Conservation (phyloP, 1,140 invertebrate genomes). For the Aethina tumida region DNA sequence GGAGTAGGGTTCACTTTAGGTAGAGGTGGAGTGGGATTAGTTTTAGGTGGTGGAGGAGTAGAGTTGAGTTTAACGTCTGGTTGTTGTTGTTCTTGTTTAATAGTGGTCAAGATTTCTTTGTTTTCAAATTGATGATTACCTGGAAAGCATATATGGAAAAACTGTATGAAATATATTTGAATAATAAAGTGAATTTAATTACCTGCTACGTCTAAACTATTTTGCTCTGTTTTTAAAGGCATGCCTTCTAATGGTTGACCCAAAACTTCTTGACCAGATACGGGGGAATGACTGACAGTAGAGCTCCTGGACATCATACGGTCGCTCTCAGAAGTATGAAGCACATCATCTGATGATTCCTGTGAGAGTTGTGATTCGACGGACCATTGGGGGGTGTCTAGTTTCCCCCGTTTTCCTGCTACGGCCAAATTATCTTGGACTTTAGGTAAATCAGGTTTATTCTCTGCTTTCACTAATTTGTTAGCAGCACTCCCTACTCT, state of each 20-base stretch:
- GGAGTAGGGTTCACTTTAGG: slow-evolving; percentile 17
- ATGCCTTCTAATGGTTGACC: slow-evolving; percentile 4
- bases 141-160: neutral
- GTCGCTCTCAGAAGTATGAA: slow-evolving; percentile 44
- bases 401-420: slow-evolving; percentile 21
- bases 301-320: slow-evolving; percentile 46
- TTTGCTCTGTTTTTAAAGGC: slow-evolving; percentile 3
- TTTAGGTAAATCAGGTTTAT: neutral
- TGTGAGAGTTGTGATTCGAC: slow-evolving; percentile 50
- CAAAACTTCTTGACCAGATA: slow-evolving; percentile 15
- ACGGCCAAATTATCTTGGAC: slow-evolving; percentile 6
- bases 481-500: slow-evolving; percentile 8
- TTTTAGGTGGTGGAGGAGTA: slow-evolving; percentile 19
- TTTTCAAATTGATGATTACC: slow-evolving; percentile 21
- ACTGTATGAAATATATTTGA: too few species aligned
- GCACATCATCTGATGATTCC: slow-evolving; percentile 44
- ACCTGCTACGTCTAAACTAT: too few species aligned
- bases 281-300: slow-evolving; percentile 32
- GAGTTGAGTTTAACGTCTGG: slow-evolving; percentile 12
- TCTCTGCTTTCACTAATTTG: slow-evolving; percentile 1
- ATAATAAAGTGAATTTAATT: too few species aligned
- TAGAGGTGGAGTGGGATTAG: slow-evolving; percentile 16
- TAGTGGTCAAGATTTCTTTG: slow-evolving; percentile 25
- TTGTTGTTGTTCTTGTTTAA: slow-evolving; percentile 2
- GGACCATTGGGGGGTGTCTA: slow-evolving; percentile 45